Base-by-base conservation (phyloP, 2,113 vertebrate species). In the Vidua macroura region DNA sequence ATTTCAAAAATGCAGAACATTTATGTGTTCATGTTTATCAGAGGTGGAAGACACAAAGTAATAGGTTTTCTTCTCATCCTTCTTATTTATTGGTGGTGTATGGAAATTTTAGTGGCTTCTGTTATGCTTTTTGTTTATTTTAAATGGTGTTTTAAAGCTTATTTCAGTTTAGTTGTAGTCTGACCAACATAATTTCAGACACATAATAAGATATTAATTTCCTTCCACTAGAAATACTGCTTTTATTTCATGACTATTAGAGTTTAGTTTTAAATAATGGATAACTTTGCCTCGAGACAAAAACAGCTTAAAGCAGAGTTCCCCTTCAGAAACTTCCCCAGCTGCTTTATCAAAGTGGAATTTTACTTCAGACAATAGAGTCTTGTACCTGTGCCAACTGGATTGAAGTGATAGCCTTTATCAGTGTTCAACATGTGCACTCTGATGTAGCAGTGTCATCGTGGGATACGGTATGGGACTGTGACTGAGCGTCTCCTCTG, bases 361-460 rank as follows among this genome's bases (percentile, higher is more conserved):
- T 82, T 93, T 95, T 68, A 25, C 79, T 95, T 95, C 88, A 88
- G 82, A 81, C 78, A 88, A 69, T 56, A 5, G 8, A 56, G 41
- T 15, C 51, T 85, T 80, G 72, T 94, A 79, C n/a, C 56, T 28
- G 22, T 4, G 5, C 77, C 84, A 78, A 1, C n/a, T 87, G 93
- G 67, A 79, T 90, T 93, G 75, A 90, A 51, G 62, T 82, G 86
- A 93, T 94, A 79, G 22, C 28, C 60, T 95, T 89, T 91, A 95
- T 95, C 92, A 87, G 80, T 2, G 15, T 74, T 64, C 35, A 81
- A 8, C 92, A 86, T 30, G 39, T 43, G 86, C 25, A 4, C 55
- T 86, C 64, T 12, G 39, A 43, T 25, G 51, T 41, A 4, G 16
- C 4, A 0, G 14, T 55, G 81, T 43, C 7, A 1, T 66, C 39